Conservation (phyloP, 1,140 invertebrate species). For the Piezodorus guildinii region DNA sequence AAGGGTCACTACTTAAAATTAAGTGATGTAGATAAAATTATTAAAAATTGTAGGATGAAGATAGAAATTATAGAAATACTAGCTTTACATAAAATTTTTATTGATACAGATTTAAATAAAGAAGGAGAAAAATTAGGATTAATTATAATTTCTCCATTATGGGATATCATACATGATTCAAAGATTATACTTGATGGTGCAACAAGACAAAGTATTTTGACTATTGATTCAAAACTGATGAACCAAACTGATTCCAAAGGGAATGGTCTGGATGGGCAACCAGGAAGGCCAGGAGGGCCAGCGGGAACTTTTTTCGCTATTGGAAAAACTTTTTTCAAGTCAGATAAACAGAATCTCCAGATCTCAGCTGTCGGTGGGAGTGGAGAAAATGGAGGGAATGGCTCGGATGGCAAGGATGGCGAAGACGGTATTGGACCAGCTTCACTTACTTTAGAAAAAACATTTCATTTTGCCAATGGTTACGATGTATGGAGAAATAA, state of each 20-base stretch:
- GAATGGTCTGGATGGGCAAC: not conserved
- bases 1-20: too few relatives aligned
- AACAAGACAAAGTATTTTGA: too few relatives aligned
- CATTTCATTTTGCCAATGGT: not conserved
- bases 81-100: not conserved
- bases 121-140: not conserved
- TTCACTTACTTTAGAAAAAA: not conserved
- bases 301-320: not conserved
- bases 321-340: not conserved
- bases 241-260: constrained; percentile 4
- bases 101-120: constrained; percentile 1
- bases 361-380: not conserved
- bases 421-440: not conserved
- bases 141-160: not conserved
- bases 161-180: not conserved
- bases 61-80: not conserved
- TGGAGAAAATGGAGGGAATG: not conserved
- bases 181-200: not conserved
- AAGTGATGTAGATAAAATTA: too few relatives aligned
- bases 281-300: not conserved
- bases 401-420: not conserved
- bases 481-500: not conserved
- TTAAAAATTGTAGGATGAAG: not conserved
- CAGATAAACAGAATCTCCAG: not conserved
- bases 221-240: not conserved